Evolutionary conservation across 2,797 vertebrate species (phyloP), one percentile per base, ranked within the genome.

Genomic region (Syngnathus acus): DNA sequence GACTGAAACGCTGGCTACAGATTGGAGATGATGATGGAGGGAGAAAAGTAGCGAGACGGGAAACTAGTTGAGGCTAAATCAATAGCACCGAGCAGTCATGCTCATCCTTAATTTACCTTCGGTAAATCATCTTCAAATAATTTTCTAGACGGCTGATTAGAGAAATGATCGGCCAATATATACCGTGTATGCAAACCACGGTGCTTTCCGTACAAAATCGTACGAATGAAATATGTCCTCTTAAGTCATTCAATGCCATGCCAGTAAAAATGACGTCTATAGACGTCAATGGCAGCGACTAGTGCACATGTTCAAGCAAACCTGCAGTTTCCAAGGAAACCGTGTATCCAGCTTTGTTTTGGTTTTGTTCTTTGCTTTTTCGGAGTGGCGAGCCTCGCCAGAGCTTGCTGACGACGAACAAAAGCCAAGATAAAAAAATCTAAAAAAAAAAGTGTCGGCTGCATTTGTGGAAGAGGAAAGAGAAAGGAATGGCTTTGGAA

Each of bases 301-400:
- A 3, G 3, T 32, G 26, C 26, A 32, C 26, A 48, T 16, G 17
- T 50, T 5, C 6, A 50, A 50, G n/a, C 48, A 50, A 50, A 19
- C 19, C 17, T n/a, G 48, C 48, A 19, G 48, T 50, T 50, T 50
- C 17, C 48, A 50, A 50, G 48, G 48, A 19, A 7, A 50, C 48
- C 6, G 9, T 50, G 48, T 68, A 75, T 68, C 51, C 68, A 61
- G 68, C 66, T 72, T 71, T 83, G 67, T 79, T 79, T 74, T 58
- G 45, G 62, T 64, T 61, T 19, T 45, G 21, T 64, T 51, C 58
- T 38, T 43, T 55, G 50, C 47, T 16, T 23, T 58, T 57, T 43
- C 42, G 14, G 40, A 14, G 39, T 11, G 19, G 38, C n/a, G n/a
- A 62, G 39, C 10, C 55, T 38, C 55, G 14, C 17, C 23, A 58